Evolutionary conservation across 2,888 invertebrate species (phyloP).

Genomic region (Agrotis puta): DNA sequence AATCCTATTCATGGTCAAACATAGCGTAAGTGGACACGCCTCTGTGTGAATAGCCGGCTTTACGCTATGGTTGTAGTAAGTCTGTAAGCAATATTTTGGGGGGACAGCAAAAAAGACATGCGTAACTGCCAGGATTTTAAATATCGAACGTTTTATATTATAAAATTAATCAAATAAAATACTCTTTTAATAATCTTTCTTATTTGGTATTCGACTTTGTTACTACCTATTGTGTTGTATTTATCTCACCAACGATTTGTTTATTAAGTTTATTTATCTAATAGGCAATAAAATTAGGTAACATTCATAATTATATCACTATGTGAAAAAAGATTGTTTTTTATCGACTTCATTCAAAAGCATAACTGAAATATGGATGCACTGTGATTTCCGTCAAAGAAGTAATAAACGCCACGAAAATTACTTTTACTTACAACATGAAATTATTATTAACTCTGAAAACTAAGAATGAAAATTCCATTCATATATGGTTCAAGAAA

Average conservation of each 20-base stretch:
- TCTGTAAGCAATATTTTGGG: not conserved
- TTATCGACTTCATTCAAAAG: too few species aligned
- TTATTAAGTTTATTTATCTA: too few species aligned
- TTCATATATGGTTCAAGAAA: conserved; percentile 17
- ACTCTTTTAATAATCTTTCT: too few species aligned
- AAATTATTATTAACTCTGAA: not conserved
- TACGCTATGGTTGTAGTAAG: conserved; percentile 25
- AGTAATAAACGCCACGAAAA: not conserved
- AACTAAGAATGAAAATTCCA: not conserved
- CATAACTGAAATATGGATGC: too few species aligned
- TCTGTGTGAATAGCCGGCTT: conserved; percentile 45
- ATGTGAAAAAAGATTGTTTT: too few species aligned
- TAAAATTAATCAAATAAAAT: too few species aligned
- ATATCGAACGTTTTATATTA: not conserved
- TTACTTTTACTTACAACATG: too few species aligned
- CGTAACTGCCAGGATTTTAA: not conserved
- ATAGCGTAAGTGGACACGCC: conserved; percentile 46
- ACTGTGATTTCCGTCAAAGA: not conserved
- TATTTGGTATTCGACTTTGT: too few species aligned
- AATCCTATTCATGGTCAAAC: conserved; percentile 62
- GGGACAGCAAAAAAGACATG: not conserved
- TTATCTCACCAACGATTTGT: too few species aligned
- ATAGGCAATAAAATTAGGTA: too few species aligned
- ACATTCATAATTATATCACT: too few species aligned
- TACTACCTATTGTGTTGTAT: too few species aligned